Conservation (phyloP, 1,140 invertebrate genomes). For the Sitobion miscanthi region DNA sequence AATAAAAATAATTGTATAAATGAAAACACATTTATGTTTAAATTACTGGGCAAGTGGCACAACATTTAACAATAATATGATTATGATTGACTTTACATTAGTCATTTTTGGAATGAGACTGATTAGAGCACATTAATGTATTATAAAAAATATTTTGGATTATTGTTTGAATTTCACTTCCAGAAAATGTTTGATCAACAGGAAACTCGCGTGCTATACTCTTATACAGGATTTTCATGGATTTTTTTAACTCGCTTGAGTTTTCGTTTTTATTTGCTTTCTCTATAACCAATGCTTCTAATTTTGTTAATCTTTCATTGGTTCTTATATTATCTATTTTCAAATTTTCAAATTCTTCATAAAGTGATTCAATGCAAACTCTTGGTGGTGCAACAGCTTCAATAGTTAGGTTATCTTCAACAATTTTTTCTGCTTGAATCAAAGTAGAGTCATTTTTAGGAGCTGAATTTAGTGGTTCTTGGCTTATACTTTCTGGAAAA, state of each 20-base stretch:
- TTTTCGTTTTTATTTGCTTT: not conserved
- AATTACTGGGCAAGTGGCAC: not conserved
- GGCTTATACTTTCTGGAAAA: not conserved
- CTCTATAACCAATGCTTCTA: slow-evolving; percentile 37
- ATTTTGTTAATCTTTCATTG: slow-evolving; percentile 23
- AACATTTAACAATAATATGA: not conserved
- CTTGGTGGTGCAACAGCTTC: not conserved
- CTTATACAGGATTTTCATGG: not conserved
- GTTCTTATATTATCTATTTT: slow-evolving; percentile 45
- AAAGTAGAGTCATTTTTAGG: not conserved
- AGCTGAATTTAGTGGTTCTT: not conserved
- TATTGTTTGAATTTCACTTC: slow-evolving; percentile 28
- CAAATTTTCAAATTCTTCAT: slow-evolving; percentile 34
- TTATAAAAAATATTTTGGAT: slow-evolving; percentile 45
- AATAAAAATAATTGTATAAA: not conserved
- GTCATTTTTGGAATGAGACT: not conserved
- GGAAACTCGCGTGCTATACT: slow-evolving; percentile 35
- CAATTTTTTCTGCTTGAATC: not conserved
- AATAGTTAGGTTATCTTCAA: not conserved
- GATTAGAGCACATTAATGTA: not conserved
- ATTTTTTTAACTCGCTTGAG: slow-evolving; percentile 18
- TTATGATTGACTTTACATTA: not conserved
- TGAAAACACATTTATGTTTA: not conserved
- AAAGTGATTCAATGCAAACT: slow-evolving; percentile 10
- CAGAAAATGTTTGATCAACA: slow-evolving; percentile 46